These are phyloP conservation scores for Leptarthrus brevirostris DNA, from an alignment of 2,888 invertebrate species.

Conservation along the genomic window DNA sequence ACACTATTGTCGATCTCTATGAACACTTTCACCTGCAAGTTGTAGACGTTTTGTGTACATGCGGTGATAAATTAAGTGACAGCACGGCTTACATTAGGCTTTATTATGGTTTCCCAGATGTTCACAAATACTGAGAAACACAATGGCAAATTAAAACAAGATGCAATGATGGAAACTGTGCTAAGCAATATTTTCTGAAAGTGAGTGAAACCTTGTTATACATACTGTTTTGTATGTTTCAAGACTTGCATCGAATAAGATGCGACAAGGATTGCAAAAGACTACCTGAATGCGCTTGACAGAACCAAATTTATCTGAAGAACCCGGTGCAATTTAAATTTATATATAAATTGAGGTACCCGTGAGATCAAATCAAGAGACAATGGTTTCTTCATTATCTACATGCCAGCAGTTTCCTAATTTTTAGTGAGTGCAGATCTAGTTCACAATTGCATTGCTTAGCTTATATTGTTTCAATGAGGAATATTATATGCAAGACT, in stretches of 20 bases:
- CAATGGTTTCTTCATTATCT: too few relatives aligned
- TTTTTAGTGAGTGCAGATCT: too few relatives aligned
- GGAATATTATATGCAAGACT: too few relatives aligned
- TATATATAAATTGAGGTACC: too few relatives aligned
- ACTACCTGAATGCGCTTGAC: slow-evolving; percentile 1
- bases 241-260: not conserved
- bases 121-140: slow-evolving; percentile 17
- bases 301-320: slow-evolving; percentile 1
- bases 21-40: slow-evolving; percentile 28
- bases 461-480: too few relatives aligned
- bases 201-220: not conserved
- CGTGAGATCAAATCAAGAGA: too few relatives aligned
- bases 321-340: slow-evolving; percentile 33
- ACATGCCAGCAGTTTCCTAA: too few relatives aligned
- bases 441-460: too few relatives aligned
- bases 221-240: not conserved
- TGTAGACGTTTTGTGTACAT: slow-evolving; percentile 16
- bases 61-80: slow-evolving; percentile 13
- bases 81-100: slow-evolving; percentile 22
- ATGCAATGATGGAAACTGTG: slow-evolving; percentile 49
- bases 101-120: slow-evolving; percentile 16
- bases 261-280: slow-evolving; percentile 13
- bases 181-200: slow-evolving; percentile 47
- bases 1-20: too few relatives aligned
- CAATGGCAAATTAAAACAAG: slow-evolving; percentile 49